These are phyloP conservation scores for Poecilia wingei DNA, from an alignment of 2,797 vertebrate genomes.

Conservation along the genomic window DNA sequence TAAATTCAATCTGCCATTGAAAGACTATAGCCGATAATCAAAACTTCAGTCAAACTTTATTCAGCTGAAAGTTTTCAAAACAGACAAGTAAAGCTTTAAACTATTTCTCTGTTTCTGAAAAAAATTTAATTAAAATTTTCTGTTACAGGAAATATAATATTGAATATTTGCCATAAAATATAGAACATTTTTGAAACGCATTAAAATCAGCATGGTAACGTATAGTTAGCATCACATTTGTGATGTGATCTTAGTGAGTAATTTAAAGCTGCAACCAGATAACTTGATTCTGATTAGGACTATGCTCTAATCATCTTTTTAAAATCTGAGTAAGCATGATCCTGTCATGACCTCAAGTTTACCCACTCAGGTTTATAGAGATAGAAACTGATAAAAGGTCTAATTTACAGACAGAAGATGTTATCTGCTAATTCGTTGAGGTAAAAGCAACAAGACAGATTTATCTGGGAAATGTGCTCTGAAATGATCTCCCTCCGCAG, in stretches of 20 bases:
- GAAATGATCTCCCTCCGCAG: background rate
- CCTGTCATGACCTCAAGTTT: background rate
- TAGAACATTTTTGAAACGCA: background rate
- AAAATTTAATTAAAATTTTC: background rate
- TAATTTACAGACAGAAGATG: conserved; percentile 1
- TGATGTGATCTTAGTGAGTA: too few species aligned
- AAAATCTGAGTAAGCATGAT: background rate
- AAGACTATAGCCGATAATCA: too few species aligned
- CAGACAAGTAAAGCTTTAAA: too few species aligned
- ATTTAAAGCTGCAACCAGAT: background rate
- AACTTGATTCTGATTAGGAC: background rate
- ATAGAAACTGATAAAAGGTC: background rate
- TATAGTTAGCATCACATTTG: background rate
- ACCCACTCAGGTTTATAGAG: background rate
- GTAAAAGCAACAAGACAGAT: background rate
- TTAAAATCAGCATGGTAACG: background rate
- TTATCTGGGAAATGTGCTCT: background rate
- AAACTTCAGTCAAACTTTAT: too few species aligned
- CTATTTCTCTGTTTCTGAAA: too few species aligned
- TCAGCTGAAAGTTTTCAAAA: too few species aligned
- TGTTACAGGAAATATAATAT: background rate
- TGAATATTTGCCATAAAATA: background rate
- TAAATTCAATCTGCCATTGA: too few species aligned
- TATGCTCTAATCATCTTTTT: background rate
- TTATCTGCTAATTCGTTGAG: background rate